Conservation (phyloP, 1,140 invertebrate species). For the Drosophila virilis region DNA sequence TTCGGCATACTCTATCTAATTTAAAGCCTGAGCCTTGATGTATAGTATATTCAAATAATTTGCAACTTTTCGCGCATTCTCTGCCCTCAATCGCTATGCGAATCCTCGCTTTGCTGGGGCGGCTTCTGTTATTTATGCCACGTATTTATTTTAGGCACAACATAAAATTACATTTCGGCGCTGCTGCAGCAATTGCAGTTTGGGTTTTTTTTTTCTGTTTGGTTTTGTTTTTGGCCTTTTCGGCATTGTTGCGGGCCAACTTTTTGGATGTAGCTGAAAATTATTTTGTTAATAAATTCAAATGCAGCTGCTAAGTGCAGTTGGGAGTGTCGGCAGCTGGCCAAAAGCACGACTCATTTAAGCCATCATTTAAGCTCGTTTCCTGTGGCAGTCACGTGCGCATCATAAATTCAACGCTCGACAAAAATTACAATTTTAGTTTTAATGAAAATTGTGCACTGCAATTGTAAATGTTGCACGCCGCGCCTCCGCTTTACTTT, state of each 20-base stretch:
- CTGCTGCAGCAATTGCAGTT: conserved; percentile 12
- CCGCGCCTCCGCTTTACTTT: conserved; percentile 42
- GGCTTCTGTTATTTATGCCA: conserved; percentile 30
- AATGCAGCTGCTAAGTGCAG: conserved; percentile 55
- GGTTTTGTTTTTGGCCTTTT: conserved; percentile 12
- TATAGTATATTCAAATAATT: conserved; percentile 13
- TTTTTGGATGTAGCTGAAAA: conserved; percentile 27
- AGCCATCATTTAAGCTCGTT: conserved; percentile 64
- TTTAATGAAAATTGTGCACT: conserved; percentile 63
- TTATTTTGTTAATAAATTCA: conserved; percentile 69
- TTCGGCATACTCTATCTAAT: not conserved
- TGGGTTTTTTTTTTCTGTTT: conserved; percentile 36
- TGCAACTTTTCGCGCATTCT: conserved; percentile 7
- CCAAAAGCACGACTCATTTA: conserved; percentile 67
- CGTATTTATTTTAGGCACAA: conserved; percentile 60
- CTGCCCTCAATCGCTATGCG: not conserved
- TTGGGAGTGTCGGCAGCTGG: conserved; percentile 12
- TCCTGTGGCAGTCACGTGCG: conserved; percentile 62
- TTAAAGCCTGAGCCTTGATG: not conserved
- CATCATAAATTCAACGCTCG: conserved; percentile 58
- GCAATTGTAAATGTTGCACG: conserved; percentile 35
- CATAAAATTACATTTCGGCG: conserved; percentile 60
- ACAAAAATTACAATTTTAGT: conserved; percentile 68
- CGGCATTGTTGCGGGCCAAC: conserved; percentile 56
- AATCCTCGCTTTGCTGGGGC: conserved; percentile 1